Conservation (phyloP, 2,888 invertebrate species). For the Tetrapedia diversipes region DNA sequence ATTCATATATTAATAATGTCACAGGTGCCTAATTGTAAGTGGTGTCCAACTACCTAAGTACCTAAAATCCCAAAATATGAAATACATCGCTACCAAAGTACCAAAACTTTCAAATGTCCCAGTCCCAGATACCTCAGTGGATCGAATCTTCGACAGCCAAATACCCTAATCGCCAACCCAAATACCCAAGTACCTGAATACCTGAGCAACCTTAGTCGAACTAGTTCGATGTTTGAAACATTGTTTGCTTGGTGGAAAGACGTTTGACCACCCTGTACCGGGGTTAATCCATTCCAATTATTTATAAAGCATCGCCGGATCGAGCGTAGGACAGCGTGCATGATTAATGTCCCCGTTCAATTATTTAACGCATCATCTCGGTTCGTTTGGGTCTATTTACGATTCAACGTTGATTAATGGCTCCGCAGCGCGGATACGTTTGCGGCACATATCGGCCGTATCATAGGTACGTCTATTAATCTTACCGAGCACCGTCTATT, state of each 20-base stretch:
- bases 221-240: neutral
- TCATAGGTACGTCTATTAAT: slow-evolving; percentile 48
- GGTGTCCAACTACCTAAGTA: neutral
- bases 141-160: no score
- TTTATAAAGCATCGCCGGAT: slow-evolving; percentile 6
- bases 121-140: no score
- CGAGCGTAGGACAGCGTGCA: neutral
- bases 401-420: slow-evolving; percentile 53
- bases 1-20: no score
- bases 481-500: slow-evolving; percentile 45
- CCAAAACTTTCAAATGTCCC: no score
- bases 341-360: slow-evolving; percentile 45
- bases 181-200: no score
- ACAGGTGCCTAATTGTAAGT: no score
- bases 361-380: slow-evolving; percentile 41
- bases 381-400: slow-evolving; percentile 47
- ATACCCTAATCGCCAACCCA: no score
- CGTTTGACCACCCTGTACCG: neutral
- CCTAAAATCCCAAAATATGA: no score
- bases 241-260: neutral
- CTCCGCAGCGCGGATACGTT: slow-evolving; percentile 12
- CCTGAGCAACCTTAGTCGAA: no score
- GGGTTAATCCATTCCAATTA: slow-evolving; percentile 3
- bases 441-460: slow-evolving; percentile 22
- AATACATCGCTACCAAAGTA: no score